Percentiles rank a stretch among this genome's conserved stretches.
These are phyloP conservation scores for Rhizomys pruinosus DNA, from an alignment of 2,113 vertebrate genomes.

Conservation along the genomic window DNA sequence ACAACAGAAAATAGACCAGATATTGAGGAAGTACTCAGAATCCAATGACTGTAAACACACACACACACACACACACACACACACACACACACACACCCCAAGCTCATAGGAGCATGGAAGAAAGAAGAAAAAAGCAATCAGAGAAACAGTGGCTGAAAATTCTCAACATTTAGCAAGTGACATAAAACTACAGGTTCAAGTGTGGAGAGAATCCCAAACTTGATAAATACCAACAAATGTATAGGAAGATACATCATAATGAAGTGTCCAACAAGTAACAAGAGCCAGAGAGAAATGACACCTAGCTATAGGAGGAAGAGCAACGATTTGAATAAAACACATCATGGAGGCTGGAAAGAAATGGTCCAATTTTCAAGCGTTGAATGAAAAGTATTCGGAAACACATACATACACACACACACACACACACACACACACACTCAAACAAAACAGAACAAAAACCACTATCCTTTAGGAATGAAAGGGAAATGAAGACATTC, in stretches of 20 bases:
- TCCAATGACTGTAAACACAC: background rate
- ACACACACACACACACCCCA: too few species aligned
- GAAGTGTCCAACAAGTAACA: constrained; percentile 31
- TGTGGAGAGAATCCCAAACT: background rate
- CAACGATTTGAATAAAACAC: constrained; percentile 19
- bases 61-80: too few species aligned
- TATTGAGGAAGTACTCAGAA: background rate
- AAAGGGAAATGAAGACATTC: constrained; percentile 56
- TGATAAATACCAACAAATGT: background rate
- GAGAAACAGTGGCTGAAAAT: constrained; percentile 10
- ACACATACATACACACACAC: background rate
- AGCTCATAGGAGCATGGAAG: background rate
- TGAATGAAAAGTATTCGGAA: constrained; percentile 43
- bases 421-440: constrained; percentile 3
- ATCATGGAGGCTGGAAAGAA: constrained; percentile 29
- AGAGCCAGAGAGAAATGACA: constrained; percentile 7
- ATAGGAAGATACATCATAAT: background rate
- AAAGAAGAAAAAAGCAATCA: constrained; percentile 2
- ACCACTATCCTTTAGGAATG: background rate
- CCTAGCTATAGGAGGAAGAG: background rate
- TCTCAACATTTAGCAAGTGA: constrained; percentile 13
- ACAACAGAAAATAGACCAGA: constrained; percentile 14
- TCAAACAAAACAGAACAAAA: background rate
- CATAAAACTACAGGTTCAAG: constrained; percentile 38
- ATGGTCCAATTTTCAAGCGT: constrained; percentile 33